Conservation (phyloP, 1,140 invertebrate genomes). For the Nasonia giraulti region DNA sequence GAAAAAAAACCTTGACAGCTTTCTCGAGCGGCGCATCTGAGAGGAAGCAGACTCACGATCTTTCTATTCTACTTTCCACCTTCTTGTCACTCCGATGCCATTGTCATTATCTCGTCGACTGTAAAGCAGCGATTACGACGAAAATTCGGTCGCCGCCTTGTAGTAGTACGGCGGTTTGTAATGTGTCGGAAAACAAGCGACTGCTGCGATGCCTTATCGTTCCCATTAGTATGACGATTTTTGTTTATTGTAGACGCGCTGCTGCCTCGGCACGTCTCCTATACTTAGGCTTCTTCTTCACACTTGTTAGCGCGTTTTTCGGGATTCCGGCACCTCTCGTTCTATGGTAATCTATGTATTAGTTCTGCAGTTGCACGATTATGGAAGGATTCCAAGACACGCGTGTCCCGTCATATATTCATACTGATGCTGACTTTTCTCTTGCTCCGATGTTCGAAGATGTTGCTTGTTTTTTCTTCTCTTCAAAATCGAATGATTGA, state of each 20-base stretch:
- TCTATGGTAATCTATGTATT: background rate
- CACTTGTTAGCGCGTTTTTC: background rate
- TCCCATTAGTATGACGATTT: slow-evolving; percentile 33
- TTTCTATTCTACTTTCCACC: background rate
- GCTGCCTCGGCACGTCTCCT: background rate
- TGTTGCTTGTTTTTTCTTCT: too few relatives aligned
- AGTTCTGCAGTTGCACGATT: too few relatives aligned
- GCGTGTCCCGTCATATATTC: too few relatives aligned
- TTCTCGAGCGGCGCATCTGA: background rate
- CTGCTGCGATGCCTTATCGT: slow-evolving; percentile 17
- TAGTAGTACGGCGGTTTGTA: background rate
- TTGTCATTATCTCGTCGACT: slow-evolving; percentile 21
- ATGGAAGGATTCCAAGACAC: too few relatives aligned
- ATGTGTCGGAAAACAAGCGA: slow-evolving; percentile 16
- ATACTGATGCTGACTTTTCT: too few relatives aligned
- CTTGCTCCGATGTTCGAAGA: too few relatives aligned
- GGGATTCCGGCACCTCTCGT: background rate
- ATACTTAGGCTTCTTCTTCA: background rate
- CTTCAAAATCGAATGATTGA: too few relatives aligned
- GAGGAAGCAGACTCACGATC: background rate
- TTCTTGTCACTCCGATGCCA: background rate
- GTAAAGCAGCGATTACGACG: slow-evolving; percentile 24
- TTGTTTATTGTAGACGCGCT: slow-evolving; percentile 1
- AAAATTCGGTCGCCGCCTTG: slow-evolving; percentile 6
- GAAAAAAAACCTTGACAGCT: background rate